phyloP scores from a whole-genome alignment of 92 coral and sea anemone species.

The Porites evermanni region DNA sequence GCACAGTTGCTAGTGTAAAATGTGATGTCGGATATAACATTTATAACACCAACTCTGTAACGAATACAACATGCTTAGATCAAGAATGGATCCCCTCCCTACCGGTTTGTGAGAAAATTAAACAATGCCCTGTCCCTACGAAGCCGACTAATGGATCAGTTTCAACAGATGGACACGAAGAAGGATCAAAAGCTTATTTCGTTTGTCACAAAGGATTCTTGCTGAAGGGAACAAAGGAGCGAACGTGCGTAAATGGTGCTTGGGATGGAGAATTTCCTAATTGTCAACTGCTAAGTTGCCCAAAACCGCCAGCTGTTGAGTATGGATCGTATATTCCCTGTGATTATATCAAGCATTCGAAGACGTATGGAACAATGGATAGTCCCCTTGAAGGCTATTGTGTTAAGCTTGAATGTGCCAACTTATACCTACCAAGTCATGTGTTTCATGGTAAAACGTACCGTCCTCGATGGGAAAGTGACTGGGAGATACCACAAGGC shows the following conservation, averaged over 20 bases:
- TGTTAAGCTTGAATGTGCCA: slow-evolving; percentile 17
- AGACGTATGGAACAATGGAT: slow-evolving; percentile 17
- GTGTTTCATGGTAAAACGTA: background rate
- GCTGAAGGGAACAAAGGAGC: slow-evolving; percentile 30
- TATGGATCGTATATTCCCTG: slow-evolving; percentile 30
- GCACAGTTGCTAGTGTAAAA: slow-evolving; percentile 11
- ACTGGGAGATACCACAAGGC: slow-evolving; percentile 24
- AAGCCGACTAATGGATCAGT: slow-evolving; percentile 26
- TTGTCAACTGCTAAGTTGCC: slow-evolving; percentile 31
- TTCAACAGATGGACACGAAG: background rate
- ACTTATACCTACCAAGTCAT: slow-evolving; percentile 16
- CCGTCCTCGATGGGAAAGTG: slow-evolving; percentile 43
- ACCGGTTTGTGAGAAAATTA: slow-evolving; percentile 9
- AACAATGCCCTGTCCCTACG: background rate
- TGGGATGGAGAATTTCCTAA: slow-evolving; percentile 34
- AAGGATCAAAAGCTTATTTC: slow-evolving; percentile 33
- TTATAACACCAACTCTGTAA: background rate
- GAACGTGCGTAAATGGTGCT: slow-evolving; percentile 12
- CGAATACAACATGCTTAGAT: slow-evolving; percentile 11
- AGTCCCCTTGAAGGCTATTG: slow-evolving; percentile 43
- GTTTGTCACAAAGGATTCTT: slow-evolving; percentile 39
- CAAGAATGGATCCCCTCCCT: background rate
- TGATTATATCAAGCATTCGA: slow-evolving; percentile 5
- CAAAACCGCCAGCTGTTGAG: slow-evolving; percentile 14
- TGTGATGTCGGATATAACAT: slow-evolving; percentile 16